Percentiles rank a stretch among this genome's conserved stretches.
These are phyloP conservation scores for Hypomecis atomaria DNA, from an alignment of 2,888 invertebrate species.

Conservation along the genomic window DNA sequence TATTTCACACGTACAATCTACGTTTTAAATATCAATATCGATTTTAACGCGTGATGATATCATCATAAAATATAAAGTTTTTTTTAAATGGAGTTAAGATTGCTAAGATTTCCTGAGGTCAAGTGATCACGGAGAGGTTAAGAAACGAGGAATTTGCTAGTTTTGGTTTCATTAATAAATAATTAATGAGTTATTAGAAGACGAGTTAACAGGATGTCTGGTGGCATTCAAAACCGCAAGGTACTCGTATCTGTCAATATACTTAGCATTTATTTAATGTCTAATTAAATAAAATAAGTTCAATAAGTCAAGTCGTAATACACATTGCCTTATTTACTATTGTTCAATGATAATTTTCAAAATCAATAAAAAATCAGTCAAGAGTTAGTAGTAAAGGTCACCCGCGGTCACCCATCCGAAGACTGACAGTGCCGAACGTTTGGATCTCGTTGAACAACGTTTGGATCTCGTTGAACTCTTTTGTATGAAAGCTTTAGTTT, in stretches of 20 bases:
- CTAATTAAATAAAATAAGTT: no score
- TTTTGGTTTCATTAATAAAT: slow-evolving; percentile 12
- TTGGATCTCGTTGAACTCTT: no score
- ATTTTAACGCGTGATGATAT: neutral
- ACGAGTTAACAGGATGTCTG: slow-evolving; percentile 1
- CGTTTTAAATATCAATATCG: neutral
- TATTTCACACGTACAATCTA: neutral
- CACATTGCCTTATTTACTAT: no score
- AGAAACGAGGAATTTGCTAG: slow-evolving; percentile 9
- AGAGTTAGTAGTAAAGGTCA: no score
- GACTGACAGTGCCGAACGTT: no score
- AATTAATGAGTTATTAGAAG: slow-evolving; percentile 2
- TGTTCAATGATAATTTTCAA: no score
- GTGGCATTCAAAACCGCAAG: slow-evolving; percentile 14
- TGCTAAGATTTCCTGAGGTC: slow-evolving; percentile 15
- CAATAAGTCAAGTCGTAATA: no score
- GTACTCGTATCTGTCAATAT: neutral
- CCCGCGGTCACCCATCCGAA: no score
- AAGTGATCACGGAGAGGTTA: slow-evolving; percentile 11
- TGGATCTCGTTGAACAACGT: no score
- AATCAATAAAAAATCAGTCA: no score
- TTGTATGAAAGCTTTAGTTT: no score
- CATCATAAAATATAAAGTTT: neutral
- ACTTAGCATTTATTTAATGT: neutral
- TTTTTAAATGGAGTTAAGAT: slow-evolving; percentile 1